Conservation (phyloP, 1,140 invertebrate species). For the Magallana angulata region DNA sequence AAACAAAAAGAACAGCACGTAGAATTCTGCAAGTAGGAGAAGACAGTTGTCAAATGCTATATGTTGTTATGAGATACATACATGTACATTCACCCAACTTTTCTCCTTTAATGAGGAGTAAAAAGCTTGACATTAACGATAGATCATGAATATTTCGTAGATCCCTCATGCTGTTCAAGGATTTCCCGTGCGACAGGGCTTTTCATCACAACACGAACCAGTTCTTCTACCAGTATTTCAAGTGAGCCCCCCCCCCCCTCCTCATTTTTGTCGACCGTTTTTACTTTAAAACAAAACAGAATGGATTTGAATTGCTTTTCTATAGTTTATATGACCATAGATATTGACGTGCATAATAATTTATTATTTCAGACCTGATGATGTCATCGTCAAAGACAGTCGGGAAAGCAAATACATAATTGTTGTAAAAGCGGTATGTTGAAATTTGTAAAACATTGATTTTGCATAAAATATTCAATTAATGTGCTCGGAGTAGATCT, state of each 20-base stretch:
- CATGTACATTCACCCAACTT: too few relatives aligned
- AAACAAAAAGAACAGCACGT: constrained; percentile 66
- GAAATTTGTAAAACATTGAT: neutral
- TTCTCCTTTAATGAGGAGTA: neutral
- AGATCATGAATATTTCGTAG: constrained; percentile 47
- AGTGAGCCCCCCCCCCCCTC: constrained; percentile 52
- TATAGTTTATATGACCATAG: too few relatives aligned
- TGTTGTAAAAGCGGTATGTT: constrained; percentile 69
- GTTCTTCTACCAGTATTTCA: constrained; percentile 73
- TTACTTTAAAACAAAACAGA: too few relatives aligned
- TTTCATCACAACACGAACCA: constrained; percentile 61
- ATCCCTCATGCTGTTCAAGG: constrained; percentile 62
- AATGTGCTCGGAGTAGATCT: too few relatives aligned
- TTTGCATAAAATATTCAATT: too few relatives aligned
- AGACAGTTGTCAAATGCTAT: neutral
- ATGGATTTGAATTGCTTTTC: too few relatives aligned
- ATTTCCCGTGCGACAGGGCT: constrained; percentile 68
- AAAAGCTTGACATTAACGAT: neutral
- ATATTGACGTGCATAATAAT: neutral
- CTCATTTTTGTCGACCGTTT: too few relatives aligned
- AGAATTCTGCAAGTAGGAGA: constrained; percentile 62
- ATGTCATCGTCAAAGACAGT: constrained; percentile 68
- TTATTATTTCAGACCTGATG: constrained; percentile 58
- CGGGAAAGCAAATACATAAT: constrained; percentile 65
- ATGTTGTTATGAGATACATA: too few relatives aligned